Evolutionary conservation across 2,113 vertebrate species (phyloP), one percentile per base, ranked within the genome.

Genomic region (Australoheros scitulus): DNA sequence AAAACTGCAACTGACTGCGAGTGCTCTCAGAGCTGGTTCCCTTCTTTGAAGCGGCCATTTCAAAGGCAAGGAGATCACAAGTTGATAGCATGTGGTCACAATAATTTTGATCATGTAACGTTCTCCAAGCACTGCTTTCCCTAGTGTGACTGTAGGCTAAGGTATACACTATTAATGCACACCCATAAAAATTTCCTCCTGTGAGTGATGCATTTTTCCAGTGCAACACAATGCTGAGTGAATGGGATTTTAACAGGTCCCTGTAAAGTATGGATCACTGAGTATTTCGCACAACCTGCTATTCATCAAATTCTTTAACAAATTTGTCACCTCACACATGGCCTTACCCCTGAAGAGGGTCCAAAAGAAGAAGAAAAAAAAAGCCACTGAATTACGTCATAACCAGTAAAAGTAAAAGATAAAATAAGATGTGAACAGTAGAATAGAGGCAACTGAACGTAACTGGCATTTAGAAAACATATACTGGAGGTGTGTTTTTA

Each of bases 191-290:
- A 82, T 52, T 64, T 63, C 22, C 13, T 82, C 57, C 80, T 10
- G 38, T 76, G 60, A 88, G 72, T 43, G 75, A 84, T 84, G 55
- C 59, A 29, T 68, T 74, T 80, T 60, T 64, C 58, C 43, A 17
- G 43, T 43, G 18, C 22, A 77, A 77, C 77, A 79, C 20, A 72
- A 26, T 76, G 76, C 26, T 52, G 43, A 87, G 58, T 47, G 50
- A 82, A 88, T 80, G 79, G 61, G 74, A 38, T 82, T 85, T 88
- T 89, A 89, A 90, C 85, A 79, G 78, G 50, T 91, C 64, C 58
- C 60, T 38, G 61, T 84, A 52, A 76, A 78, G 58, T 70, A 85
- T 81, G 80, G 79, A 87, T 91, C 83, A 87, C 65, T 77, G 86
- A 65, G 47, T 84, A 76, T 80, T 87, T 87, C 87, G 79, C 92